A percentile compares a stretch with the other conserved stretches of the same genome.
Conservation (phyloP, 2,797 vertebrate species). For the Hypotaenidia philippensis region DNA sequence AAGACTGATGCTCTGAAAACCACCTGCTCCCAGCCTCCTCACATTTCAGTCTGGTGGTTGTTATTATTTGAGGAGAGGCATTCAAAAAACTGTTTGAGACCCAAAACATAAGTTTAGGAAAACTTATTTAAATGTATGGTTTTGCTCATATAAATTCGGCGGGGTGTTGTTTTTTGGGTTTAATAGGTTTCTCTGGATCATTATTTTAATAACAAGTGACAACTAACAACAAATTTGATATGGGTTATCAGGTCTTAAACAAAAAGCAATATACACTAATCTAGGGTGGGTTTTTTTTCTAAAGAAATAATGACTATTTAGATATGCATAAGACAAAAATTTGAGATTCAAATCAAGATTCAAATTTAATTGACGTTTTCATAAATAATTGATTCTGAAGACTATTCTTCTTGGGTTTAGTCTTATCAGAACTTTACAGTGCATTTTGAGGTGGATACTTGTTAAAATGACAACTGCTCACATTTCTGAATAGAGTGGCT, state of each 20-base stretch:
- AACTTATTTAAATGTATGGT: not conserved
- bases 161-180: not conserved
- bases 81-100: not conserved
- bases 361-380: not conserved
- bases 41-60: not conserved
- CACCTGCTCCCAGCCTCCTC: not conserved
- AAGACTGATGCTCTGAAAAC: not conserved
- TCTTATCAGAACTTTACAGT: not conserved
- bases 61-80: not conserved
- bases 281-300: not conserved
- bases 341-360: not conserved
- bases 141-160: not conserved
- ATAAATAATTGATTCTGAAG: not conserved
- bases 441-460: not conserved
- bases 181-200: not conserved
- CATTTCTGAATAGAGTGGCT: not conserved
- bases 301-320: not conserved
- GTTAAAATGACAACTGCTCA: not conserved
- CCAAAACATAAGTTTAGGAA: not conserved
- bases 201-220: not conserved
- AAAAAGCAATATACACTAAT: not conserved
- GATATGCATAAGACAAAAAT: not conserved
- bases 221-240: not conserved
- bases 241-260: not conserved
- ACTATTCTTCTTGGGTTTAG: not conserved